Conservation (phyloP, 2,888 invertebrate genomes). For the Aricia artaxerxes region DNA sequence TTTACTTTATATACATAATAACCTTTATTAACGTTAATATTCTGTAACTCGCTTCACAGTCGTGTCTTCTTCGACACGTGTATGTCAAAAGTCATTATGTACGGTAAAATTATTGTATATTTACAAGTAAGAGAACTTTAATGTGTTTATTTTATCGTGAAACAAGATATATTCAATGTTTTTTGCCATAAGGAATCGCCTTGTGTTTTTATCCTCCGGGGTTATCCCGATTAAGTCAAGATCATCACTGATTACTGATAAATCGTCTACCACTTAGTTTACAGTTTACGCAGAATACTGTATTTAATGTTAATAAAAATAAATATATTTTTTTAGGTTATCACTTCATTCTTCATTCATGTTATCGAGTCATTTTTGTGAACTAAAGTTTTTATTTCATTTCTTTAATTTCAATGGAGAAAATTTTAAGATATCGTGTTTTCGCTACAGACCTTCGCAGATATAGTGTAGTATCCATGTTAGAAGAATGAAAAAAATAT, state of each 20-base stretch:
- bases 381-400: too few relatives aligned
- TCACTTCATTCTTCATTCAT: too few relatives aligned
- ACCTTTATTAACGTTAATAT: conserved; percentile 13
- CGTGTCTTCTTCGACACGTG: conserved; percentile 9
- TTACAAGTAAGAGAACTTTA: neutral
- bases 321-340: too few relatives aligned
- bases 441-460: too few relatives aligned
- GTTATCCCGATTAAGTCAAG: neutral
- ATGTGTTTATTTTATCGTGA: neutral
- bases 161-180: conserved; percentile 6
- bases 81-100: conserved; percentile 25
- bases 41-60: conserved; percentile 1
- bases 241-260: neutral
- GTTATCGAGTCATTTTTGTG: too few relatives aligned
- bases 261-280: neutral
- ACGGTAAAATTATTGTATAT: conserved; percentile 19
- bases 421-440: too few relatives aligned
- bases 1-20: neutral
- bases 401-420: too few relatives aligned
- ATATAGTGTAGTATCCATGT: too few relatives aligned
- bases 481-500: too few relatives aligned
- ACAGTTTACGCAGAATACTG: neutral
- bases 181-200: neutral
- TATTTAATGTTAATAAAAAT: neutral
- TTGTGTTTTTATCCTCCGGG: neutral